Base-by-base conservation (phyloP, 2,888 invertebrate species). In the Crocallis elinguaria region DNA sequence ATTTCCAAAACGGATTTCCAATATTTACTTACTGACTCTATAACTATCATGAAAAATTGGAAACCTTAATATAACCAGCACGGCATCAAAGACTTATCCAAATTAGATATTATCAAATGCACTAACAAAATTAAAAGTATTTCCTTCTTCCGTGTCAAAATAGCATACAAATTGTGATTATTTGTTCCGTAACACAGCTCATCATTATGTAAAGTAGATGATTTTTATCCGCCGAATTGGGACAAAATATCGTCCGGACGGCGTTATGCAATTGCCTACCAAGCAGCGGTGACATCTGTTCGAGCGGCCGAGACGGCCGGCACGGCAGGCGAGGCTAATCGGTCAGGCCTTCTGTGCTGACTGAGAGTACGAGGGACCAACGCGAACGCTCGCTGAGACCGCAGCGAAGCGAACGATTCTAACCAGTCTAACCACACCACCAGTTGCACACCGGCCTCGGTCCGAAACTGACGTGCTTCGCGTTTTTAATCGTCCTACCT, bases 251-350 rank as follows among this genome's bases (percentile, higher is more conserved):
- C 33, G 56, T 58, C 51, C 54, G 58, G 54, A 61, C 52, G 57
- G 55, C 35, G 52, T 73, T 69, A 70, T 63, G 64, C 65, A 73
- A 73, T 54, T 49, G 53, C 60, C 66, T 65, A 59, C 58, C 54
- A 62, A 67, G 59, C 62, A 45, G 60, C 62, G 46, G 59, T 66
- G 70, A 67, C 68, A 76, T 69, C 66, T 67, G 58, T 66, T 64
- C 57, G 59, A 64, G 60, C 55, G 62, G 46, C 48, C 38, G 36
- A n/a, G n/a, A n/a, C n/a, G n/a, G n/a, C n/a, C n/a, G n/a, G n/a
- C n/a, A n/a, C 23, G 52, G 59, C 52, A 56, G 55, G 67, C 78
- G 79, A 71, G 57, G 67, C 79, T 73, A 82, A 85, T 84, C 83
- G 84, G 84, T 79, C 82, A 82, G 73, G 57, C 69, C 71, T 65